A percentile compares a stretch with the other conserved stretches of the same genome.
Conservation (phyloP, 1,140 invertebrate genomes). For the Holcopasites calliopsidis region DNA sequence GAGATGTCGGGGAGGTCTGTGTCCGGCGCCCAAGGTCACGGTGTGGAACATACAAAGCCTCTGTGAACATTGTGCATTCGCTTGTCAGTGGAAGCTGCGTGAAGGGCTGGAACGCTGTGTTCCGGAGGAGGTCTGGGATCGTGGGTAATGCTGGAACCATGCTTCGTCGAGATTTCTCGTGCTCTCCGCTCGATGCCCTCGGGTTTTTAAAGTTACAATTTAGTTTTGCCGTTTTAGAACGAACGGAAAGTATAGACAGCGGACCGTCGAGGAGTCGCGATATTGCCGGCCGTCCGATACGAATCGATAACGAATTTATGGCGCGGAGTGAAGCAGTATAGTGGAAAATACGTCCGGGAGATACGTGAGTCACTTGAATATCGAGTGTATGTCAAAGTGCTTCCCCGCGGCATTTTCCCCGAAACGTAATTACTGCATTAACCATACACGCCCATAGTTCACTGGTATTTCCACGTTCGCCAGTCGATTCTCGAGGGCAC, state of each 20-base stretch:
- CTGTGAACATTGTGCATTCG: conserved; percentile 77
- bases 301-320: conserved; percentile 9
- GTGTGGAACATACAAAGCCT: conserved; percentile 76
- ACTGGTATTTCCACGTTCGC: not conserved
- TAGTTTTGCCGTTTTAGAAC: not conserved
- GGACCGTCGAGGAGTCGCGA: no score
- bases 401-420: not conserved
- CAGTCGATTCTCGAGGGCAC: not conserved
- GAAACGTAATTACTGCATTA: not conserved
- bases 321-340: not conserved
- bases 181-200: not conserved
- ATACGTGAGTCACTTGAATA: conserved; percentile 1
- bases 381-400: not conserved
- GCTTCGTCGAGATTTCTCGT: conserved; percentile 43
- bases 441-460: not conserved
- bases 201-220: not conserved
- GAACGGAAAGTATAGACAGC: not conserved
- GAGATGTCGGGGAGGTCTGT: conserved; percentile 70
- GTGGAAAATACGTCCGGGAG: conserved; percentile 9
- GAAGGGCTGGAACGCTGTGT: conserved; percentile 38
- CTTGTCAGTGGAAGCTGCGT: conserved; percentile 72
- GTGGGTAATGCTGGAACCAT: conserved; percentile 9
- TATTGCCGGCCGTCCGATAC: no score
- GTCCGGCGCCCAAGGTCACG: conserved; percentile 71
- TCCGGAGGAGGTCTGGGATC: not conserved